Evolutionary conservation across 1,140 invertebrate genomes (phyloP), one percentile per base, ranked within the genome.

Genomic region (Pseudoatta argentina): DNA sequence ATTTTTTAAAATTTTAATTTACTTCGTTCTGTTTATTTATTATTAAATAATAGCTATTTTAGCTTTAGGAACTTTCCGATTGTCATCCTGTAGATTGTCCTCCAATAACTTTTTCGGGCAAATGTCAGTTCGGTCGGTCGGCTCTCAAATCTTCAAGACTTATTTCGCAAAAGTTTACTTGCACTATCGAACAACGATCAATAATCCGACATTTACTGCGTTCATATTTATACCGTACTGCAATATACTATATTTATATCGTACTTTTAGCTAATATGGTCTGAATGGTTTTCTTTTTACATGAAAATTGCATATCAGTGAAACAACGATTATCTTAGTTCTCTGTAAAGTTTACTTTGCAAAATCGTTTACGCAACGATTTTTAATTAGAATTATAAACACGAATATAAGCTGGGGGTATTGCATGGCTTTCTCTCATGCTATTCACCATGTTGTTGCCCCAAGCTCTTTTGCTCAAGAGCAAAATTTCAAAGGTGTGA

Each of bases 401-500:
- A 16, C 34, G 21, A 48, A 39, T 76, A 18, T 30, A 77, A 48
- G 2, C 24, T 30, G n/a, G 24, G 55, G 12, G 39, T 55, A 72
- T 39, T 18, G 18, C n/a, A 2, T 61, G 6, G 14, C 44, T 59
- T 63, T 75, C 69, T 48, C 27, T 48, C n/a, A 39, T 14, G 24
- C 16, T 14, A 6, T 16, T 66, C 27, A 21, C n/a, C 59, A 53
- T 61, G n/a, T 27, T 73, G 69, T 73, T 30, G 39, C 18, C 8
- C 30, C 39, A 8, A 63, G 27, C 55, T 73, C 39, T 69, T 55
- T 18, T n/a, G n/a, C 30, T 14, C 21, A 34, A 59, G 39, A 34
- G 39, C 44, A 34, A 39, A 83, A 83, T 83, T 83, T 83, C 79
- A 73, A 75, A 83, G 69, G 69, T 24, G 44, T 27, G 39, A 73